These are phyloP conservation scores for Staurois parvus DNA, from an alignment of 2,797 vertebrate genomes.

Conservation along the genomic window DNA sequence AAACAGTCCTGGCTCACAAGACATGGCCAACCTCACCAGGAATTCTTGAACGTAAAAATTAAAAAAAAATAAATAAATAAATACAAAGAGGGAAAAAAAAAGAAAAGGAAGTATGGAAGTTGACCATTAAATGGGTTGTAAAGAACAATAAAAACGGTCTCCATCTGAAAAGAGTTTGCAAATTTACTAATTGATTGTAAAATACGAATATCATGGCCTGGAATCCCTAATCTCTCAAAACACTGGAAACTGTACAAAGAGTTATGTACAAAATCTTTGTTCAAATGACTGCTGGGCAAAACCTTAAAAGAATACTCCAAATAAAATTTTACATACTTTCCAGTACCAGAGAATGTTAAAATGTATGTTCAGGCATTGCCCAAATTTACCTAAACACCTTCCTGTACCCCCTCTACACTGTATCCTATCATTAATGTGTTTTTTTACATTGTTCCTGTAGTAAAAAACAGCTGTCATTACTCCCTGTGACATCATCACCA, in stretches of 20 bases:
- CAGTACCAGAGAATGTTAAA: no score
- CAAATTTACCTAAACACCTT: no score
- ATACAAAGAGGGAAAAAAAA: slow-evolving; percentile 48
- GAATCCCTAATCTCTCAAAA: slow-evolving; percentile 11
- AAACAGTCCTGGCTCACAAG: slow-evolving; percentile 77
- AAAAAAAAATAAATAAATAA: slow-evolving; percentile 62
- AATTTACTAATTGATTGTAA: slow-evolving; percentile 53
- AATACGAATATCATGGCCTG: slow-evolving; percentile 27
- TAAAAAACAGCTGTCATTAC: no score
- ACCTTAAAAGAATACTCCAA: no score
- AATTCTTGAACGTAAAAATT: slow-evolving; percentile 71
- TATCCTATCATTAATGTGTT: no score
- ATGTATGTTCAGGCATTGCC: no score
- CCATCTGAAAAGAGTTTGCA: slow-evolving; percentile 76
- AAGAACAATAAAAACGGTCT: slow-evolving; percentile 66
- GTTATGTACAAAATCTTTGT: background rate
- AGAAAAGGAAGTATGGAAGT: slow-evolving; percentile 78
- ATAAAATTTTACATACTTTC: no score
- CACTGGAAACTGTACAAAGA: background rate
- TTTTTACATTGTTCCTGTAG: no score
- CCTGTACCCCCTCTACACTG: no score
- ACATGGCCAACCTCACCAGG: slow-evolving; percentile 79
- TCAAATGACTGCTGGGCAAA: background rate
- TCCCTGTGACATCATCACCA: no score
- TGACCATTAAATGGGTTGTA: slow-evolving; percentile 79